Evolutionary conservation across 2,888 invertebrate species (phyloP).

Genomic region (Tanytarsus gracilentus): DNA sequence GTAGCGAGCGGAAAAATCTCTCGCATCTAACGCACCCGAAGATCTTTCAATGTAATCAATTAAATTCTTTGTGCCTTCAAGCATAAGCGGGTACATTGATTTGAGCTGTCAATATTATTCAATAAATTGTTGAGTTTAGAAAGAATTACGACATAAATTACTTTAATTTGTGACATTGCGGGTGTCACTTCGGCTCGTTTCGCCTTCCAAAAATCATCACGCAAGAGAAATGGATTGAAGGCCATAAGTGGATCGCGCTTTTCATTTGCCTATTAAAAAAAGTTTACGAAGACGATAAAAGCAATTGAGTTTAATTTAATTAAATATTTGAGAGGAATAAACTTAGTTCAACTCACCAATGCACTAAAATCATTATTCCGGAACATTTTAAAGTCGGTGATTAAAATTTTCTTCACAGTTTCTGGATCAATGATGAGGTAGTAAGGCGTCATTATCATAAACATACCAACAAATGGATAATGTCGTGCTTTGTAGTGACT

Average conservation of each 20-base stretch:
- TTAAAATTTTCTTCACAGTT: constrained; percentile 38
- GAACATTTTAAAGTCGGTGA: constrained; percentile 42
- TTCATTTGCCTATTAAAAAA: constrained; percentile 5
- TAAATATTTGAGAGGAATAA: not conserved
- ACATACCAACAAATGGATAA: constrained; percentile 42
- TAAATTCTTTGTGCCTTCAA: not conserved
- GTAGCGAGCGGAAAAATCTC: constrained; percentile 19
- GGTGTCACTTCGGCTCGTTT: constrained; percentile 33
- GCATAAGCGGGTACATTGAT: constrained; percentile 28
- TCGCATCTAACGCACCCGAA: not conserved
- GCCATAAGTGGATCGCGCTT: constrained; percentile 33
- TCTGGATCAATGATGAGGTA: constrained; percentile 40
- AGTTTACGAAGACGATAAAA: not conserved
- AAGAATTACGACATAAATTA: not conserved
- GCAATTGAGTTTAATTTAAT: too few species aligned
- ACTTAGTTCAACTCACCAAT: constrained; percentile 20
- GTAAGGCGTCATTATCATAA: constrained; percentile 36
- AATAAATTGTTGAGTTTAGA: not conserved
- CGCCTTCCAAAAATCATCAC: constrained; percentile 35
- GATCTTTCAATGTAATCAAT: constrained; percentile 27
- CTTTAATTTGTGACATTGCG: constrained; percentile 32
- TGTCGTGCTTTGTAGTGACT: constrained; percentile 36
- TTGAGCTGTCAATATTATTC: constrained; percentile 29
- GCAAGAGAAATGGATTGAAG: constrained; percentile 35
- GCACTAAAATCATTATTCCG: constrained; percentile 34